Evolutionary conservation across 2,797 vertebrate genomes (phyloP).

Genomic region (Paedocypris micromegethes): DNA sequence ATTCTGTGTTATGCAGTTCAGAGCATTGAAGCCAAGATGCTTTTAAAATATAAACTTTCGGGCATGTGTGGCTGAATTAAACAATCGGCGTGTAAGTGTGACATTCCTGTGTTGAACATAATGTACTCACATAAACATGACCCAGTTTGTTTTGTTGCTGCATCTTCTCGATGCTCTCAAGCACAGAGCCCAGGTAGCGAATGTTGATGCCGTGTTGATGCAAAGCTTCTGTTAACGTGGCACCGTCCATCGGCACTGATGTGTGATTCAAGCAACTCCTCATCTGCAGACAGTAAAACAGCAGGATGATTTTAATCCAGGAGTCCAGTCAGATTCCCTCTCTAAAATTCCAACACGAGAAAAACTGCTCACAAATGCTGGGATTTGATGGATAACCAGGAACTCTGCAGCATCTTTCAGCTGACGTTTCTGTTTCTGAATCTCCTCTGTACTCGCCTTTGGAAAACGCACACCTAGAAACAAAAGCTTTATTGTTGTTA

Average conservation of each 20-base stretch:
- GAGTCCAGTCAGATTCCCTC: too few relatives aligned
- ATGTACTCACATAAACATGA: slow-evolving; percentile 75
- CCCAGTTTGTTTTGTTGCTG: slow-evolving; percentile 72
- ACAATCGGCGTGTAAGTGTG: too few relatives aligned
- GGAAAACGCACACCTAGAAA: slow-evolving; percentile 79
- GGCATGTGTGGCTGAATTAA: too few relatives aligned
- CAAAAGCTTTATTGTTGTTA: slow-evolving; percentile 1
- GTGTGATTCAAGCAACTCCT: slow-evolving; percentile 83
- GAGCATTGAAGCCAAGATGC: too few relatives aligned
- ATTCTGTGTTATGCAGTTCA: too few relatives aligned
- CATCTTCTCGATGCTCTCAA: slow-evolving; percentile 70
- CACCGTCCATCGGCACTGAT: slow-evolving; percentile 83
- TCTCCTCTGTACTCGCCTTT: slow-evolving; percentile 71
- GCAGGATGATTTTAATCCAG: too few relatives aligned
- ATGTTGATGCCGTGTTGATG: slow-evolving; percentile 89
- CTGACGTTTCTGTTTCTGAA: slow-evolving; percentile 80
- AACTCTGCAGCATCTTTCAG: slow-evolving; percentile 87
- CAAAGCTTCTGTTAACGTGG: slow-evolving; percentile 78
- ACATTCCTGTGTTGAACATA: too few relatives aligned
- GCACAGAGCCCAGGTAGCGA: slow-evolving; percentile 82
- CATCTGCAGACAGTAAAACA: slow-evolving; percentile 62
- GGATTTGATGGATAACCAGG: slow-evolving; percentile 84
- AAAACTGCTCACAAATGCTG: slow-evolving; percentile 77
- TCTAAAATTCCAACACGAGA: background rate
- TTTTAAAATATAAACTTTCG: too few relatives aligned